These are phyloP conservation scores for Unio pictorum DNA, from an alignment of 2,888 invertebrate species.

Conservation along the genomic window DNA sequence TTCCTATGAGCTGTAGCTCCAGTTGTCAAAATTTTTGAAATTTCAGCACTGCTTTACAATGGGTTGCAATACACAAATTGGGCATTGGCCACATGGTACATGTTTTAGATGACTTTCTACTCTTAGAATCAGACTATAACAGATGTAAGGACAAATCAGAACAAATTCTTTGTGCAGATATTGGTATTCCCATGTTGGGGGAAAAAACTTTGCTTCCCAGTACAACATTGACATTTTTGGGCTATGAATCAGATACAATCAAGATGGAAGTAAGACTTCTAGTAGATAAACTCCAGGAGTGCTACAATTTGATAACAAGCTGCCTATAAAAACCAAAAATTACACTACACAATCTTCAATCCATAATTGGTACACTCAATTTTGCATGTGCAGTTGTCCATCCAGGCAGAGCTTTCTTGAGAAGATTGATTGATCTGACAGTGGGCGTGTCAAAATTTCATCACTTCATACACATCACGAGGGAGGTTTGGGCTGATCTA, in stretches of 20 bases:
- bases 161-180: constrained; percentile 1
- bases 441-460: constrained; percentile 5
- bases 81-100: too few relatives aligned
- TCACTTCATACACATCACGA: constrained; percentile 10
- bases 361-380: constrained; percentile 15
- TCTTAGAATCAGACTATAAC: too few relatives aligned
- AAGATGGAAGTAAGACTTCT: constrained; percentile 4
- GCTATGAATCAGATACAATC: constrained; percentile 19
- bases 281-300: constrained; percentile 11
- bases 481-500: constrained; percentile 9
- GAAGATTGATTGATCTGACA: constrained; percentile 16
- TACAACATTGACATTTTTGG: constrained; percentile 16
- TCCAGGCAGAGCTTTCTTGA: constrained; percentile 15
- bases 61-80: too few relatives aligned
- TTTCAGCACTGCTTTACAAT: too few relatives aligned
- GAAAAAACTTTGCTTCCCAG: constrained; percentile 13
- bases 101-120: too few relatives aligned
- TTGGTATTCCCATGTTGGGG: constrained; percentile 16
- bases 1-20: too few relatives aligned
- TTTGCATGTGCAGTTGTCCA: constrained; percentile 17
- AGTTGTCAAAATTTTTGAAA: too few relatives aligned
- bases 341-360: constrained; percentile 16
- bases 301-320: constrained; percentile 8
- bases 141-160: constrained; percentile 4
- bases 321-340: constrained; percentile 1